Evolutionary conservation across 2,888 invertebrate genomes (phyloP), one percentile per base, ranked within the genome.

Genomic region (Falcaria lacertinaria): DNA sequence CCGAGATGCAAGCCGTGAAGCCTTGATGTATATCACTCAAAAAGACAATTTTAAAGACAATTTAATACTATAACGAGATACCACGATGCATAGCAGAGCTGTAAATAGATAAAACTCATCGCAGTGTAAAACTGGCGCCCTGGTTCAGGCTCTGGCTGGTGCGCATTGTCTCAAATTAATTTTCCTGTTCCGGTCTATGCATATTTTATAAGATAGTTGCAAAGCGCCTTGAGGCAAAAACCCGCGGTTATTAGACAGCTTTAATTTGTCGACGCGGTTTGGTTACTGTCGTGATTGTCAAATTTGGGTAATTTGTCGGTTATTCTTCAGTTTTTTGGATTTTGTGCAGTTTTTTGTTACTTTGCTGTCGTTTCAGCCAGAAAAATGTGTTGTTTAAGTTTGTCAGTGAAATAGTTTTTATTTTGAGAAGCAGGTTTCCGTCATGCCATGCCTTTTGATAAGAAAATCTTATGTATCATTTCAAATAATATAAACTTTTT

Each of bases 181-280:
- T 86, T 84, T 86, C 85, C 85, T 73, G 79, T 83, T 83, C 84
- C 83, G 71, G 41, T 58, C 55, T 41, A 75, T 77, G 82, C 82
- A 80, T 78, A 81, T 84, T 85, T 85, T 82, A 84, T 82, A 72
- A 77, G 76, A 81, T 80, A 80, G 79, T 74, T 69, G 69, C 71
- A 77, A 80, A 76, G 69, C 77, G 68, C 22, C 37, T 22, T 14
- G 37, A 63, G 57, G 63, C 61, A 69, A 69, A 71, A 60, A 48
- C 43, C 52, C 47, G 43, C 63, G 64, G 61, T 62, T 69, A 61
- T 63, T 66, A 66, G 65, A 62, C 57, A 61, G 68, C 64, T 72
- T 70, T 59, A 74, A 71, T 71, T 64, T 74, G 64, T 63, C 54
- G 48, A 49, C 22, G 47, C 42, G 42, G 35, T 34, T 44, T 28